Base-by-base conservation (phyloP, 2,888 invertebrate species). In the Tubulanus polymorphus region DNA sequence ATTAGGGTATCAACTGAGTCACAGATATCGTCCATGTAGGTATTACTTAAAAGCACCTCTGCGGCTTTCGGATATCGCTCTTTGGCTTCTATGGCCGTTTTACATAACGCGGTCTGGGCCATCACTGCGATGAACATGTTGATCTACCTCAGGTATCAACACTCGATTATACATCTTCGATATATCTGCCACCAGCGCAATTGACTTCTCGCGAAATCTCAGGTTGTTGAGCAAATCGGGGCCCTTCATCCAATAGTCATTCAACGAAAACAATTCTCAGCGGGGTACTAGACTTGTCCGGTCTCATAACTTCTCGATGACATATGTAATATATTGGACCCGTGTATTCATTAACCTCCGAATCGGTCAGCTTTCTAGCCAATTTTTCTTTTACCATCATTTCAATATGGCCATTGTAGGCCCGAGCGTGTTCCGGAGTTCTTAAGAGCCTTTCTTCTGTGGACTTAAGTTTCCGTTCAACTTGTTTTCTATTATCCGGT, bases 241-340 rank as follows among this genome's bases (percentile, higher is more conserved):
- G n/a, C 35, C 35, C 41, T 41, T 41, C 6, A 8, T 20, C 6
- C 18, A 15, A 25, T 29, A 18, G 5, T 37, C 37, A 3, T 52
- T 52, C 27, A 52, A 18, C n/a, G 52, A 52, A 45, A n/a, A 45
- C 46, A 18, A 45, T 18, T 20, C 46, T 45, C n/a, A 45, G 18
- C 10, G 48, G 48, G 23, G 48, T 48, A n/a, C 48, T 48, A 6
- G 6, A n/a, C 48, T 23, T 48, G 3, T 48, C 28, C 6, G 41
- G 41, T 8, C 41, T 5, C 20, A 3, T 20, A 6, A 41, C 41
- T 18, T 23, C 41, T 20, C 23, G 41, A 23, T 41, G 41, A 41
- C 20, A 23, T 15, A 41, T 6, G 41, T 41, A 41, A 15, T 41
- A 41, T 5, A 41, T 23, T 20, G 41, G 41, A 20, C 41, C 23